phyloP scores from a whole-genome alignment of 2,113 vertebrate genomes.

The Zosterops pallidus region DNA sequence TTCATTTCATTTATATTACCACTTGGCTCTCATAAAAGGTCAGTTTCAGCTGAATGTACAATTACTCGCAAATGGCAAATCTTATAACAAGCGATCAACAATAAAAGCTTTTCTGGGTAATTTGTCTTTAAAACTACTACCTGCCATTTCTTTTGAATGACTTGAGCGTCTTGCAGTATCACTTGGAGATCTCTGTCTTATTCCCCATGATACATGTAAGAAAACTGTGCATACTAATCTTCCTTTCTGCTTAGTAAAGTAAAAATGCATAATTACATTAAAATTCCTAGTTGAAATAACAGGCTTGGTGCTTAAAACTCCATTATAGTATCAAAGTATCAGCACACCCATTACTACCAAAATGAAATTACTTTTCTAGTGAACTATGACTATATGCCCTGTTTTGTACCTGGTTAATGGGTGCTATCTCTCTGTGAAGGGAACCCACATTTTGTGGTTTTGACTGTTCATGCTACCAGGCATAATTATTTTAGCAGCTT shows the following conservation, averaged over 20 bases:
- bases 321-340: constrained; percentile 54
- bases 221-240: constrained; percentile 23
- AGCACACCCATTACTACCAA: constrained; percentile 39
- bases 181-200: constrained; percentile 5
- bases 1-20: constrained; percentile 73
- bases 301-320: constrained; percentile 50
- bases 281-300: constrained; percentile 64
- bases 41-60: constrained; percentile 70
- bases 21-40: constrained; percentile 75
- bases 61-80: constrained; percentile 71
- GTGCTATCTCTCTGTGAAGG: constrained; percentile 27
- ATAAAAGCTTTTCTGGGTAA: constrained; percentile 68
- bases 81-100: constrained; percentile 71
- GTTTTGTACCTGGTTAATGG: constrained; percentile 45
- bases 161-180: constrained; percentile 41
- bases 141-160: constrained; percentile 57
- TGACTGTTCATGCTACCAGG: background rate
- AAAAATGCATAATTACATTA: constrained; percentile 56
- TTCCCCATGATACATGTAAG: background rate
- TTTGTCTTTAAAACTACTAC: constrained; percentile 62
- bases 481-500: constrained; percentile 34
- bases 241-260: constrained; percentile 54
- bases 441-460: background rate
- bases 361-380: constrained; percentile 51
- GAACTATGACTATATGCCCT: constrained; percentile 26